These are phyloP conservation scores for Nestor notabilis DNA, from an alignment of 2,113 vertebrate species.

Conservation along the genomic window DNA sequence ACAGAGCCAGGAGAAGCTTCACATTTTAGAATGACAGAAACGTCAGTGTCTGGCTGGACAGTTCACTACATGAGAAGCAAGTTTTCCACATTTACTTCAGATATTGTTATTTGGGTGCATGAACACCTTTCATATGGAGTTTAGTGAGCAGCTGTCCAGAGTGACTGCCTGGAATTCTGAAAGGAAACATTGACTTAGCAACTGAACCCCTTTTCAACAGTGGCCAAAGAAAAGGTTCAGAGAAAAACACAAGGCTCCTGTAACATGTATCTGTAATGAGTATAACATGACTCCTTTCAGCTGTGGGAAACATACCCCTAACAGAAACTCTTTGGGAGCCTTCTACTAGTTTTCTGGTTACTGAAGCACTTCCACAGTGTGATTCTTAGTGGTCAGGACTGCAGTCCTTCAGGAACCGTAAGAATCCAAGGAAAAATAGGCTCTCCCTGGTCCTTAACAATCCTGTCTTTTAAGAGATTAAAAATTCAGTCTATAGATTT, in stretches of 20 bases:
- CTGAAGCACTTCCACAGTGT: neutral
- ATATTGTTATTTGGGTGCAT: neutral
- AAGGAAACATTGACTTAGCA: neutral
- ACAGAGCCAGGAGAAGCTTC: neutral
- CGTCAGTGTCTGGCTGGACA: neutral
- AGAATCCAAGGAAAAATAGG: accelerated
- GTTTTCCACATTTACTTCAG: neutral
- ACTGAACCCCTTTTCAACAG: neutral
- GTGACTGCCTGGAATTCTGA: neutral
- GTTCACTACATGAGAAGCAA: neutral
- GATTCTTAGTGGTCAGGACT: no score
- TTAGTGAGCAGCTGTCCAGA: neutral
- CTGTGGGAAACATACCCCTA: neutral
- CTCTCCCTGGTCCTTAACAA: neutral
- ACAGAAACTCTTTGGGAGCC: neutral
- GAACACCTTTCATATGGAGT: neutral
- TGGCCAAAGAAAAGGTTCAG: neutral
- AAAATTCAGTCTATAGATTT: neutral
- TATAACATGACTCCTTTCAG: neutral
- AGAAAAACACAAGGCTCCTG: neutral
- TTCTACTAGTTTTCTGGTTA: no score
- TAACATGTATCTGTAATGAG: neutral
- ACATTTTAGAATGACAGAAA: neutral
- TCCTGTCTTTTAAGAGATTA: neutral
- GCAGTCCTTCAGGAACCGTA: neutral